Percentiles rank a stretch among this genome's conserved stretches.
These are phyloP conservation scores for Diuraphis noxia DNA, from an alignment of 1,140 invertebrate species.

Conservation along the genomic window DNA sequence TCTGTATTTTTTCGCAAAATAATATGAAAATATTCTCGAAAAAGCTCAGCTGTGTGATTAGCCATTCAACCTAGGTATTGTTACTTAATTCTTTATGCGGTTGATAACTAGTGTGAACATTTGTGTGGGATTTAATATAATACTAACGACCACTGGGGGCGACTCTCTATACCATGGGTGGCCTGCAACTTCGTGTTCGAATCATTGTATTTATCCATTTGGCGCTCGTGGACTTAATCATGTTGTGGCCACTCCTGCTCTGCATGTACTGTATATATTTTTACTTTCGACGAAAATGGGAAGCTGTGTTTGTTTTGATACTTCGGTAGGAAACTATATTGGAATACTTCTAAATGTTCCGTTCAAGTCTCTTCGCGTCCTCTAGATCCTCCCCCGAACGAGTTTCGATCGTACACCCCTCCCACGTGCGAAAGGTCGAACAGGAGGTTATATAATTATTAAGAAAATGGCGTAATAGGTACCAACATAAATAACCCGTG, in stretches of 20 bases:
- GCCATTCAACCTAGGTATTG: neutral
- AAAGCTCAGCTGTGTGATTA: neutral
- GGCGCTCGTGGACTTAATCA: too few relatives aligned
- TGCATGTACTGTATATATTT: neutral
- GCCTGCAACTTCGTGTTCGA: too few relatives aligned
- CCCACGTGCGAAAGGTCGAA: neutral
- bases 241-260: too few relatives aligned
- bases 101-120: neutral
- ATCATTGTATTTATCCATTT: too few relatives aligned
- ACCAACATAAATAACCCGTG: neutral
- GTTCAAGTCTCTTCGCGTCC: neutral
- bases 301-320: neutral
- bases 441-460: neutral
- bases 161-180: too few relatives aligned
- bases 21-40: neutral
- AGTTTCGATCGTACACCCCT: neutral
- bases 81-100: neutral
- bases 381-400: neutral
- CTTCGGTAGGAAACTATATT: neutral
- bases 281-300: neutral
- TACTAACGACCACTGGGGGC: too few relatives aligned
- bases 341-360: neutral
- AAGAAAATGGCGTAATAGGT: neutral
- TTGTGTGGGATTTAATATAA: neutral
- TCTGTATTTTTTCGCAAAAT: neutral